A percentile compares a stretch with the other conserved stretches of the same genome.
Evolutionary conservation across 2,113 vertebrate species (phyloP).

Genomic region (Ailuropoda melanoleuca): DNA sequence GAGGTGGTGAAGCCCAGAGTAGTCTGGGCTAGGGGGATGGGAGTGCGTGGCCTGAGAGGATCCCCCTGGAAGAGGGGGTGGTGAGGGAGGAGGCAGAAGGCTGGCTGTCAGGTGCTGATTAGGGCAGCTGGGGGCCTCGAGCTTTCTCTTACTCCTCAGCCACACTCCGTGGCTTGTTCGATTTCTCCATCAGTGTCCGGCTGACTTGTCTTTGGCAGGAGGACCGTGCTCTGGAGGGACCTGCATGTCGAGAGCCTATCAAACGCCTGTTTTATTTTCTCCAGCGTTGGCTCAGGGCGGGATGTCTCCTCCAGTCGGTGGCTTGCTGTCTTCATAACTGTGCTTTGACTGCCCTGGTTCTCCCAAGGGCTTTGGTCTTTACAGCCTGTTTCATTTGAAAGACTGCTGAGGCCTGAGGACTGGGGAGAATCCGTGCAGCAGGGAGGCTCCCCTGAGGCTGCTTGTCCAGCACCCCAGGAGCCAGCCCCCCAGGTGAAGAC

Average conservation of each 20-base stretch:
- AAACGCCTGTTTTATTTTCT: slow-evolving; percentile 78
- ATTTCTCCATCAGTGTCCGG: slow-evolving; percentile 77
- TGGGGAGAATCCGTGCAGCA: slow-evolving; percentile 66
- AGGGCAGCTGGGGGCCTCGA: background rate
- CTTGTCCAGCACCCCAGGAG: background rate
- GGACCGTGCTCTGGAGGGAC: slow-evolving; percentile 54
- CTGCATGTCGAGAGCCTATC: slow-evolving; percentile 73
- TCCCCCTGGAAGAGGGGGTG: background rate
- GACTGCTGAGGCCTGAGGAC: slow-evolving; percentile 64
- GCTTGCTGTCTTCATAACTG: slow-evolving; percentile 74
- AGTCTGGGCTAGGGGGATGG: background rate
- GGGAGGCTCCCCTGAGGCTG: slow-evolving; percentile 70
- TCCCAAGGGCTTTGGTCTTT: background rate
- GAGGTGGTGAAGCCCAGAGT: background rate
- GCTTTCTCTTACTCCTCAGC: slow-evolving; percentile 75
- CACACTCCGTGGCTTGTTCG: slow-evolving; percentile 74
- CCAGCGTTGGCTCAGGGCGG: slow-evolving; percentile 71
- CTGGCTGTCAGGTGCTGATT: slow-evolving; percentile 23
- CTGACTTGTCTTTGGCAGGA: slow-evolving; percentile 72
- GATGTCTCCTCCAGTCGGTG: slow-evolving; percentile 65
- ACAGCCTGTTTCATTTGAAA: background rate
- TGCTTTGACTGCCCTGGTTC: background rate
- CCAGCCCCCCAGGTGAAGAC: background rate
- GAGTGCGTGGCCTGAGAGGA: background rate
- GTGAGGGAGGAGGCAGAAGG: background rate